These are phyloP conservation scores for Thalassoma bifasciatum DNA, from an alignment of 2,113 vertebrate genomes.

Conservation along the genomic window DNA sequence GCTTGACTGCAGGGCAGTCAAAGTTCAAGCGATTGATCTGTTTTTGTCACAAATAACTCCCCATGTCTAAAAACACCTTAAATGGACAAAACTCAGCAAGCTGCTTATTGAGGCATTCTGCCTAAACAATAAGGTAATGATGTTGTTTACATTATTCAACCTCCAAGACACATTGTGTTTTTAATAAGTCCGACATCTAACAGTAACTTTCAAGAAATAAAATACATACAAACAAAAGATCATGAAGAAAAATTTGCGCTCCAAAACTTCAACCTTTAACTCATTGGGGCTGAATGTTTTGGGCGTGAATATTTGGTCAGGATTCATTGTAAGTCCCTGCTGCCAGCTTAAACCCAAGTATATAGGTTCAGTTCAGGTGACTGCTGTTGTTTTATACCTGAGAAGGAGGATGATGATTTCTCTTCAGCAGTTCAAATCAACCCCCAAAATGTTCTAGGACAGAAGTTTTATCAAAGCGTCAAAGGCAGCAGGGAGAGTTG, in stretches of 20 bases:
- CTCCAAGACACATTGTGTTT: not conserved
- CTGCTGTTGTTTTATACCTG: too few relatives aligned
- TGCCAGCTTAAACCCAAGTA: too few relatives aligned
- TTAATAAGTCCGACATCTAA: slow-evolving; percentile 17
- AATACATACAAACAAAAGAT: slow-evolving; percentile 25
- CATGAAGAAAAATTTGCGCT: too few relatives aligned
- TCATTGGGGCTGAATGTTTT: too few relatives aligned
- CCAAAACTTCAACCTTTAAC: too few relatives aligned
- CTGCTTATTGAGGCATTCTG: not conserved
- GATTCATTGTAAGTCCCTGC: too few relatives aligned
- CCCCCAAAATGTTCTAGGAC: too few relatives aligned
- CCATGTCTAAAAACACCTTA: not conserved
- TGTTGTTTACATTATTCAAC: not conserved
- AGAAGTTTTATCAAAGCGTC: too few relatives aligned
- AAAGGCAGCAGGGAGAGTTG: not conserved
- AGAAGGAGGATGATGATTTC: too few relatives aligned
- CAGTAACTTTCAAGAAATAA: slow-evolving; percentile 69
- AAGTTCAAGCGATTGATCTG: not conserved
- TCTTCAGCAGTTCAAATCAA: too few relatives aligned
- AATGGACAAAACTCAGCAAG: not conserved
- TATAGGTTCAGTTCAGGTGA: too few relatives aligned
- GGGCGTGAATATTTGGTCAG: too few relatives aligned
- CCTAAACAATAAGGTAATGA: not conserved
- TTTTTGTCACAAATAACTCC: not conserved
- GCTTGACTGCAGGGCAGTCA: not conserved